Percentiles rank a stretch among this genome's conserved stretches.
Evolutionary conservation across 2,113 vertebrate genomes (phyloP).

Genomic region (Eurystomus gularis): DNA sequence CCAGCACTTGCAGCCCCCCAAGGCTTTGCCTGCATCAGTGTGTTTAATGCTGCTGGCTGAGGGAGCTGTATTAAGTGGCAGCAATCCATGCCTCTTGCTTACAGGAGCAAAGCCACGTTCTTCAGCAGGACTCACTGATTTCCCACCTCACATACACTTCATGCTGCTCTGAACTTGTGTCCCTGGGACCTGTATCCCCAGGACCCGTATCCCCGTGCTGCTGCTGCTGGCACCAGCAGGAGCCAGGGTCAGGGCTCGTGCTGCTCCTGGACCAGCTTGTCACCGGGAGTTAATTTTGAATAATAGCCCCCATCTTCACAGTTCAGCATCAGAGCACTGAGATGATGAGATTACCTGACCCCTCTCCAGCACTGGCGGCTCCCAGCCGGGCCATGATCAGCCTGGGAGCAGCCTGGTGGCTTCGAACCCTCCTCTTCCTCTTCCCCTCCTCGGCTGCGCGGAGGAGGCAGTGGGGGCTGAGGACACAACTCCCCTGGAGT

Average conservation of each 20-base stretch:
- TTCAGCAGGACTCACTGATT: not conserved
- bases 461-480: not conserved
- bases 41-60: fast-evolving
- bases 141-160: fast-evolving
- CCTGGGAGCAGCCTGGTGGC: fast-evolving
- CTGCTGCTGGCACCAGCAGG: not conserved
- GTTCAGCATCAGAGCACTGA: fast-evolving
- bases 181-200: not conserved
- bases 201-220: not conserved
- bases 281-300: not conserved
- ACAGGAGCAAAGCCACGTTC: fast-evolving
- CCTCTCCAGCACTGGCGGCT: not conserved
- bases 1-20: not conserved
- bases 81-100: not conserved
- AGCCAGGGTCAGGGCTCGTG: fast-evolving
- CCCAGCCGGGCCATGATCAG: fast-evolving
- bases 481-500: fast-evolving
- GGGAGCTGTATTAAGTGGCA: fast-evolving
- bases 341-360: not conserved
- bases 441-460: not conserved
- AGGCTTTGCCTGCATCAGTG: not conserved
- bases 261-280: not conserved
- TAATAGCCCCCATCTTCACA: not conserved
- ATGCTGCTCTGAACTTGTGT: not conserved
- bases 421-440: not conserved